A percentile compares a stretch with the other conserved stretches of the same genome.
These are phyloP conservation scores for Thalassophryne amazonica DNA, from an alignment of 2,797 vertebrate genomes.

Conservation along the genomic window DNA sequence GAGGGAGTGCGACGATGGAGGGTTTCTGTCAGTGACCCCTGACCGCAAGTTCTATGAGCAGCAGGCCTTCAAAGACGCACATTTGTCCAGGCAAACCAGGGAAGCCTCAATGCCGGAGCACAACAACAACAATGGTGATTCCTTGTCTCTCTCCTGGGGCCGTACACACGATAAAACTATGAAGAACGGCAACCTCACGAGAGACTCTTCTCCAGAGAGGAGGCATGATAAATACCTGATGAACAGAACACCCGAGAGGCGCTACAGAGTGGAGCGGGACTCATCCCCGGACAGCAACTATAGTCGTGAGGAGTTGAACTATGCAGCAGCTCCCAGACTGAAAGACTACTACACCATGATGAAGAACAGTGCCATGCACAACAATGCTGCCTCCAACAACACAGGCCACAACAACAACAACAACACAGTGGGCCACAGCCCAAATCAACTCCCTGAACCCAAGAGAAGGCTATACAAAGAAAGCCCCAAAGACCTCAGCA, in stretches of 20 bases:
- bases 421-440: conserved; percentile 58
- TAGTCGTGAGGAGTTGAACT: conserved; percentile 76
- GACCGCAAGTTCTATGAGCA: conserved; percentile 67
- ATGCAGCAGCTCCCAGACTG: conserved; percentile 72
- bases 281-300: conserved; percentile 79
- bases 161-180: conserved; percentile 78
- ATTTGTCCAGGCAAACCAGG: conserved; percentile 50
- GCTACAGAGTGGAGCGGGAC: conserved; percentile 65
- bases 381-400: conserved; percentile 73
- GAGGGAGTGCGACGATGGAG: conserved; percentile 71
- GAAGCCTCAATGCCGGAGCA: conserved; percentile 67
- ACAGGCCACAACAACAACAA: conserved; percentile 58
- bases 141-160: conserved; percentile 58
- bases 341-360: conserved; percentile 82
- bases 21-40: conserved; percentile 72
- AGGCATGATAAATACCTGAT: conserved; percentile 63
- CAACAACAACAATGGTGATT: conserved; percentile 56
- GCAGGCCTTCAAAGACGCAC: conserved; percentile 65
- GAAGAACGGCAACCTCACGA: conserved; percentile 76
- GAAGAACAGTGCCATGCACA: conserved; percentile 79
- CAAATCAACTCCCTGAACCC: conserved; percentile 82
- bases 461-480: conserved; percentile 91
- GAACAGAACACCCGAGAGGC: conserved; percentile 73
- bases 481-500: conserved; percentile 97
- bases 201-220: conserved; percentile 84